Evolutionary conservation across 2,888 invertebrate species (phyloP), one percentile per base, ranked within the genome.

Genomic region (Sturmia bella): DNA sequence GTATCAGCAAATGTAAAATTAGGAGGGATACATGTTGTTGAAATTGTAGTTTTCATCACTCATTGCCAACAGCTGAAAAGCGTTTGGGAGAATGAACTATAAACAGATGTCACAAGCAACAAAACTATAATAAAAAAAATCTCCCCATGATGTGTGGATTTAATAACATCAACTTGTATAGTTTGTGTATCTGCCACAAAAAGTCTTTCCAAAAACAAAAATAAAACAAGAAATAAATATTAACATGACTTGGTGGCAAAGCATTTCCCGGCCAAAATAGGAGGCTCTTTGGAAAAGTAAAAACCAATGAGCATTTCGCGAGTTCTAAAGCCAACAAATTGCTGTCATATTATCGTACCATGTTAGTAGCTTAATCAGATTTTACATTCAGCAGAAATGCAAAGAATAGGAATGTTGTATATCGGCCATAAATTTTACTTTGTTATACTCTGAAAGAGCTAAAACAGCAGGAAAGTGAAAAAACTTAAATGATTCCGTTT

Each of bases 41-140:
- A 41, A 56, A 17, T 15, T 68, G 50, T 50, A 52, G n/a, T 61
- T 76, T 61, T 32, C 76, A 61, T 76, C 68, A 76, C 43, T 76
- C 59, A 59, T 52, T 68, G 68, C 61, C 76, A 54, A 68, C 50
- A 66, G 63, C 56, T 57, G 64, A 56, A 50, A 41, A 41, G 24
- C 12, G 7, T 19, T 7, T 15, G 15, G 17, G 54, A 11, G 27
- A 32, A 32, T 19, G n/a, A 54, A 15, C 50, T 52, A n/a, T 12
- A 1, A 64, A 45, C 56, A 66, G 15, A 59, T 43, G 66, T 50
- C 75, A 68, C 68, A 5, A 39, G 19, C 74, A 74, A 45, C 32
- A 54, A 19, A 59, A 76, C 76, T 45, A 63, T 69, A 48, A 76
- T 54, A 54, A 59, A 13, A 17, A 61, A 52, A 68, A 43, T 37